phyloP scores from a whole-genome alignment of 2,888 invertebrate species.

The Coremacera marginata region DNA sequence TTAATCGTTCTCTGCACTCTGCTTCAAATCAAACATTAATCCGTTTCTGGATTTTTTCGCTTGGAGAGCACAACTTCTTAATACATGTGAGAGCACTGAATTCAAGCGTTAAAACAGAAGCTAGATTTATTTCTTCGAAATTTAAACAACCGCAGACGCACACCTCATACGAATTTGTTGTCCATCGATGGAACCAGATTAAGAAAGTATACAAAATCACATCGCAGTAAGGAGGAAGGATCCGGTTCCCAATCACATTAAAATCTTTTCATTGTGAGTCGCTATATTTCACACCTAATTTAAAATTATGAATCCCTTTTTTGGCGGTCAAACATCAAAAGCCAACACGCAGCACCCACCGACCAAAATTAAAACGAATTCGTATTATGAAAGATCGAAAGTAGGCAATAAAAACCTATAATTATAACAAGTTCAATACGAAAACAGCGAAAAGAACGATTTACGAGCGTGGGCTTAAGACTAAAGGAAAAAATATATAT shows the following conservation, averaged over 20 bases:
- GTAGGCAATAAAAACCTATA: conserved; percentile 46
- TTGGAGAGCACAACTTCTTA: no score
- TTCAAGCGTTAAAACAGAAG: not conserved
- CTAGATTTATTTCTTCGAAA: no score
- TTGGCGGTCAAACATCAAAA: conserved; percentile 46
- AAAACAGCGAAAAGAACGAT: not conserved
- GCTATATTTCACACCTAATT: conserved; percentile 52
- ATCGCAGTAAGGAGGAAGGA: no score
- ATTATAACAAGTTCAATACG: conserved; percentile 48
- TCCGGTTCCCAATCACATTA: not conserved
- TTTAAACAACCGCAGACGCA: not conserved
- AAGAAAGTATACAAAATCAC: not conserved
- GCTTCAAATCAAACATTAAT: no score
- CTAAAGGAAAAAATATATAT: not conserved
- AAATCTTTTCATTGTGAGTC: not conserved
- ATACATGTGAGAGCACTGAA: not conserved
- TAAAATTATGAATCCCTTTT: conserved; percentile 18
- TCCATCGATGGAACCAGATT: not conserved
- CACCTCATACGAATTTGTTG: not conserved
- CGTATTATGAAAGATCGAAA: conserved; percentile 23
- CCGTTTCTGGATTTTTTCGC: no score
- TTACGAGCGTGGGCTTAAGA: conserved; percentile 16
- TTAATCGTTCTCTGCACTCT: no score
- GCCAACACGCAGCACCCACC: conserved; percentile 36
- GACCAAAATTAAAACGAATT: conserved; percentile 35